Percentiles rank a stretch among this genome's conserved stretches.
phyloP scores from a whole-genome alignment of 1,140 invertebrate genomes.

The Cydia fagiglandana region DNA sequence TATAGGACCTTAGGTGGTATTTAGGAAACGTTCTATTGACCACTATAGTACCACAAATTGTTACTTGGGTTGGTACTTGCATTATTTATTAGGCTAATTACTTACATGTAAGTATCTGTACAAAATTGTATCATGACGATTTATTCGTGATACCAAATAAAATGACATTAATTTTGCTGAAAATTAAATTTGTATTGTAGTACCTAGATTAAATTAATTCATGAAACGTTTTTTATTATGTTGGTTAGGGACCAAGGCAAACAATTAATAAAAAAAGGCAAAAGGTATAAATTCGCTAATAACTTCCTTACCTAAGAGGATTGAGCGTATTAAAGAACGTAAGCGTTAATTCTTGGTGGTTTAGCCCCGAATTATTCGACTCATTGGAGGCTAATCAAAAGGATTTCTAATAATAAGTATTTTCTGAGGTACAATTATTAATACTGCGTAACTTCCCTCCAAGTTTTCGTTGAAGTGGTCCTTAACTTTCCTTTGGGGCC shows the following conservation, averaged over 20 bases:
- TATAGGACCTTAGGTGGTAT: too few species aligned
- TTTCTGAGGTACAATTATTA: constrained; percentile 30
- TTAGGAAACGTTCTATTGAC: too few species aligned
- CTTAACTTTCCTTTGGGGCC: neutral
- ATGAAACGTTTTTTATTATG: neutral
- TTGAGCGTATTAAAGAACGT: neutral
- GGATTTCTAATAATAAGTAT: neutral
- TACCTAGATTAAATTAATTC: neutral
- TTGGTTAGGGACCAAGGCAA: neutral
- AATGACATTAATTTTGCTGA: too few species aligned
- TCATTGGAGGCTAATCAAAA: constrained; percentile 6
- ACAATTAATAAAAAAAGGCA: neutral
- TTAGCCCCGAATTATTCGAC: neutral
- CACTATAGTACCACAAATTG: too few species aligned
- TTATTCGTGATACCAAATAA: too few species aligned
- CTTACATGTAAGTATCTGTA: too few species aligned
- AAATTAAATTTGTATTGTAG: too few species aligned
- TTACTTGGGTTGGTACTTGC: too few species aligned
- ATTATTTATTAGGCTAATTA: too few species aligned
- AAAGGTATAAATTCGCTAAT: neutral
- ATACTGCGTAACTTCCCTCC: neutral
- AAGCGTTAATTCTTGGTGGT: neutral
- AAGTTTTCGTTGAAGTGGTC: constrained; percentile 20
- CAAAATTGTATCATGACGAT: too few species aligned
- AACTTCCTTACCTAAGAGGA: neutral